Conservation (phyloP, 1,140 invertebrate genomes). For the Diuraphis noxia region DNA sequence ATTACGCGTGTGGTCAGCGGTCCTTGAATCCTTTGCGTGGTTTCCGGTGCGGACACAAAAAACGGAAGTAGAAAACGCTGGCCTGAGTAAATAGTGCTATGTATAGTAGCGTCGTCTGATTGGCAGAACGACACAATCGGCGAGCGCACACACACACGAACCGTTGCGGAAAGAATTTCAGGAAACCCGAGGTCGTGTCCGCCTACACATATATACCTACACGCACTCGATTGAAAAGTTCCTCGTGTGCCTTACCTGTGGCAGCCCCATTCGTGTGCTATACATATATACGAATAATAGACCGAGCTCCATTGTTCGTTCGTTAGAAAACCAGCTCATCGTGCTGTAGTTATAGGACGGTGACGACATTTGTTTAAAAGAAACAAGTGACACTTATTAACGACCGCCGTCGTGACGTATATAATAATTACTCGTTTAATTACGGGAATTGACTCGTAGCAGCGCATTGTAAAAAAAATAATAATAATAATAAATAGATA, state of each 20-base stretch:
- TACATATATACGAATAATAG: neutral
- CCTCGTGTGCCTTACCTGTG: conserved; percentile 34
- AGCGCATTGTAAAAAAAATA: neutral
- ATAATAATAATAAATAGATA: neutral
- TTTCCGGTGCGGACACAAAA: conserved; percentile 53
- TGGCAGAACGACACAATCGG: conserved; percentile 49
- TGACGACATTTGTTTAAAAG: conserved; percentile 35
- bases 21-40: conserved; percentile 52
- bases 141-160: neutral
- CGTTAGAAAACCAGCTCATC: conserved; percentile 28
- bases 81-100: neutral
- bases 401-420: neutral
- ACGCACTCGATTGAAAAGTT: neutral
- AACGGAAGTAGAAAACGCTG: conserved; percentile 52
- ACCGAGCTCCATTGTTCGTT: conserved; percentile 13
- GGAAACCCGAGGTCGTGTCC: conserved; percentile 43
- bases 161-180: conserved; percentile 32
- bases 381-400: conserved; percentile 53
- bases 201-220: neutral
- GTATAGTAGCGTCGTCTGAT: conserved; percentile 28
- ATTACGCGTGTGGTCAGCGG: conserved; percentile 52
- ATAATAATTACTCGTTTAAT: conserved; percentile 42
- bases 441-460: conserved; percentile 33
- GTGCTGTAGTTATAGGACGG: neutral
- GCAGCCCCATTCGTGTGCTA: neutral